Base-by-base conservation (phyloP, 2,113 vertebrate species). In the Hydrolagus affinis region DNA sequence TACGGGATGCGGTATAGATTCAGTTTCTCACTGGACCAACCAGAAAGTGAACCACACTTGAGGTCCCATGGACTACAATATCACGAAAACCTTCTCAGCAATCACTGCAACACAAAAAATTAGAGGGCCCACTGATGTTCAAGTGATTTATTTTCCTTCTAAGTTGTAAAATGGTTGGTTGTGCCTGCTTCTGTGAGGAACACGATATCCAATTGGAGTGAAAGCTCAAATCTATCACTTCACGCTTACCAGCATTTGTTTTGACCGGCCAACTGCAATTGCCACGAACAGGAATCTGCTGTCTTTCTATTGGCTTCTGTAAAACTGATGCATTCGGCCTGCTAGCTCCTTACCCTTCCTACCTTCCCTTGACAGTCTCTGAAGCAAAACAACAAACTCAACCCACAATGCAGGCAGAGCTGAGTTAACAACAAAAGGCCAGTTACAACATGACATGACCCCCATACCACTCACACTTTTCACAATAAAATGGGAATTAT, bases 301-400 rank as follows among this genome's bases (percentile, higher is more conserved):
- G 78, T 60, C 23, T 83, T 68, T 28, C 62, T 25, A 66, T 68
- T 25, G 59, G 62, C 25, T 68, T 28, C 59, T 83, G 12, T 68
- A 21, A 28, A 83, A 83, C 64, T 4, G 60, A 62, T 44, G 44
- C 66, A 83, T 83, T 83, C 62, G 66, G 25, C n/a, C n/a, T n/a
- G n/a, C 30, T 62, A 83, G 25, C 77, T 74, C 72, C 8, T 59
- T 66, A 62, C 60, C 62, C 60, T 83, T 62, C 57, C 77, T 83
- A 44, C 44, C 44, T 44, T 44, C 44, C 56, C 59, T 25, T 30
- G 77, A 83, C 59, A 83, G 77, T 19, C 11, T 19, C 11, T 30
- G 62, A 60, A 64, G 23, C 76, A 62, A 28, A 83, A 83, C 66
- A 21, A 60, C 62, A 68, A 66, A 56, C 60, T 83, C 21, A 28